phyloP scores from a whole-genome alignment of 2,113 vertebrate species.

The Callipepla californica region DNA sequence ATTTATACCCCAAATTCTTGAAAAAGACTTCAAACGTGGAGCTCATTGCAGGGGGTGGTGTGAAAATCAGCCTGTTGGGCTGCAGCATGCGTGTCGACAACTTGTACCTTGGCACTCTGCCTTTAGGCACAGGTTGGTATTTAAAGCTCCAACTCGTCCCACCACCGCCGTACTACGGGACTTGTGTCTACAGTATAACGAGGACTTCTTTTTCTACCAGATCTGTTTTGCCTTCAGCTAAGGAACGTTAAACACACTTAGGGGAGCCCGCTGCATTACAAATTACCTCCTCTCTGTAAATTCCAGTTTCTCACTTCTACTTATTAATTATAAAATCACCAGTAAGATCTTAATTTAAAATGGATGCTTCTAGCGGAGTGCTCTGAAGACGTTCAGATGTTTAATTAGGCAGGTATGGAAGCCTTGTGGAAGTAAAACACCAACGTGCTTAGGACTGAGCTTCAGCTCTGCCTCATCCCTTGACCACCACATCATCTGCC shows the following conservation, averaged over 20 bases:
- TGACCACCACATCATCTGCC: not conserved
- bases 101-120: slow-evolving; percentile 54
- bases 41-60: slow-evolving; percentile 34
- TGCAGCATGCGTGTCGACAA: slow-evolving; percentile 21
- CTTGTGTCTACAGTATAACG: not conserved
- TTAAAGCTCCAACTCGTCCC: slow-evolving; percentile 48
- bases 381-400: not conserved
- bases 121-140: slow-evolving; percentile 14
- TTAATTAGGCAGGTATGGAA: not conserved
- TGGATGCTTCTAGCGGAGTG: fast-evolving
- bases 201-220: not conserved
- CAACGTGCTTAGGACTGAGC: not conserved
- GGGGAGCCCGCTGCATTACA: not conserved
- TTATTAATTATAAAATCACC: not conserved
- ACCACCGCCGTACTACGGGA: slow-evolving; percentile 13
- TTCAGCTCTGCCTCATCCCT: not conserved
- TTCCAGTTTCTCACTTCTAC: not conserved
- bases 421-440: not conserved
- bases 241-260: not conserved
- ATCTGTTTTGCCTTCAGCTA: not conserved
- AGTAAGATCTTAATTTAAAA: not conserved
- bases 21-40: not conserved
- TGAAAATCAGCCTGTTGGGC: slow-evolving; percentile 42
- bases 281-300: not conserved
- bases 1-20: slow-evolving; percentile 13